These are phyloP conservation scores for Salpingus planirostris DNA, from an alignment of 2,888 invertebrate genomes.

Conservation along the genomic window DNA sequence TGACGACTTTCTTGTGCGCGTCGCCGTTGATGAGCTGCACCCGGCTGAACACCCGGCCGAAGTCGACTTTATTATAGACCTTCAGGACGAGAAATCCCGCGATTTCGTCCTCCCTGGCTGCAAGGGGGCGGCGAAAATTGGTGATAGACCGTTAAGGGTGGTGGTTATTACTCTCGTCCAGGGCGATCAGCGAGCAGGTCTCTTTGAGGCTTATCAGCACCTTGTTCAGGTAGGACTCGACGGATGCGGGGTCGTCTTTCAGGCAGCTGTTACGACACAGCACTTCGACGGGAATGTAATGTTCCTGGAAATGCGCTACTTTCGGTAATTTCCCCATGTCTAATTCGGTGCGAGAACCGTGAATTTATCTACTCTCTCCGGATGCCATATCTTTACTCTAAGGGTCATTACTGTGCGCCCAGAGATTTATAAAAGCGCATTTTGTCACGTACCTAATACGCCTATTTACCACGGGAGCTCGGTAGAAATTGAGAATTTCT, in stretches of 20 bases:
- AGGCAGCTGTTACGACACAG: conserved; percentile 32
- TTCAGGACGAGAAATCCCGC: conserved; percentile 33
- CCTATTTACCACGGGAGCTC: no score
- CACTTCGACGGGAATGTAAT: conserved; percentile 29
- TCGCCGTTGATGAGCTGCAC: conserved; percentile 31
- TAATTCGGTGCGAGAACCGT: no score
- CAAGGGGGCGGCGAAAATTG: background rate
- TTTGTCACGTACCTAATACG: no score
- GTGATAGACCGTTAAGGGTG: background rate
- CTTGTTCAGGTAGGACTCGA: conserved; percentile 26
- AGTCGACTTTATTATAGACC: conserved; percentile 29
- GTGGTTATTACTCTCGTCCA: conserved; percentile 26
- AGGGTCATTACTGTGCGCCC: no score
- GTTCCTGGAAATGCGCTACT: conserved; percentile 26
- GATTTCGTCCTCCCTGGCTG: conserved; percentile 15
- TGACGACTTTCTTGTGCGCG: conserved; percentile 27
- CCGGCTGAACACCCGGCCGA: conserved; percentile 32
- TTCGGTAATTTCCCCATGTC: no score
- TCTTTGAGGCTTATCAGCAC: conserved; percentile 30
- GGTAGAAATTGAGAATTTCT: no score
- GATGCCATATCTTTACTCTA: no score
- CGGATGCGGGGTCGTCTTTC: conserved; percentile 28
- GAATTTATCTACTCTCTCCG: no score
- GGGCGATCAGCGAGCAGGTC: conserved; percentile 30
- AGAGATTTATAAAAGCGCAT: no score